phyloP scores from a whole-genome alignment of 2,888 invertebrate species.

The Drosophila imparisetae region DNA sequence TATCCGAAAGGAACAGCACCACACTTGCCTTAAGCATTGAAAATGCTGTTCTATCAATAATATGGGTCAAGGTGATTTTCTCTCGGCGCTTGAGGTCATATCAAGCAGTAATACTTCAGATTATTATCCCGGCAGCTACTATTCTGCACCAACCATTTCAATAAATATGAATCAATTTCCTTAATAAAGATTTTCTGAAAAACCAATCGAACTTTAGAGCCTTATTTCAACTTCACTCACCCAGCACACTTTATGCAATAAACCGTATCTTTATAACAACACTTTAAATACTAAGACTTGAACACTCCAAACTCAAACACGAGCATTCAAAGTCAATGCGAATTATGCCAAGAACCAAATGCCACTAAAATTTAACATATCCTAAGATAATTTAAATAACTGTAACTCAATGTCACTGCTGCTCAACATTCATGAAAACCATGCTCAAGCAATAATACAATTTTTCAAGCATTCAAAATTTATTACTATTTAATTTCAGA shows the following conservation, averaged over 20 bases:
- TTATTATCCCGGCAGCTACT: too few relatives aligned
- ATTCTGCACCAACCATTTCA: neutral
- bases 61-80: too few relatives aligned
- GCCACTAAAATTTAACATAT: neutral
- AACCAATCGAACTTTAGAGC: neutral
- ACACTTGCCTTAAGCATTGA: too few relatives aligned
- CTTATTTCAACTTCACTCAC: neutral
- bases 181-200: neutral
- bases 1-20: too few relatives aligned
- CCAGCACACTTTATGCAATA: neutral
- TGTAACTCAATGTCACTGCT: neutral
- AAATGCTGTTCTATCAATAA: too few relatives aligned
- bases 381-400: neutral
- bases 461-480: neutral
- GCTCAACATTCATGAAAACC: neutral
- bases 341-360: neutral
- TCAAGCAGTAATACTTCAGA: too few relatives aligned
- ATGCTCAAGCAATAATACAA: neutral
- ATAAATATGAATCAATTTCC: neutral
- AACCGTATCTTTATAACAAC: too few relatives aligned
- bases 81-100: too few relatives aligned
- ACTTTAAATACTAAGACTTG: neutral
- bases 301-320: neutral
- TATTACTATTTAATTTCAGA: neutral
- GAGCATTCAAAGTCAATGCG: neutral